Conservation (phyloP, 2,888 invertebrate genomes). For the Theretra japonica region DNA sequence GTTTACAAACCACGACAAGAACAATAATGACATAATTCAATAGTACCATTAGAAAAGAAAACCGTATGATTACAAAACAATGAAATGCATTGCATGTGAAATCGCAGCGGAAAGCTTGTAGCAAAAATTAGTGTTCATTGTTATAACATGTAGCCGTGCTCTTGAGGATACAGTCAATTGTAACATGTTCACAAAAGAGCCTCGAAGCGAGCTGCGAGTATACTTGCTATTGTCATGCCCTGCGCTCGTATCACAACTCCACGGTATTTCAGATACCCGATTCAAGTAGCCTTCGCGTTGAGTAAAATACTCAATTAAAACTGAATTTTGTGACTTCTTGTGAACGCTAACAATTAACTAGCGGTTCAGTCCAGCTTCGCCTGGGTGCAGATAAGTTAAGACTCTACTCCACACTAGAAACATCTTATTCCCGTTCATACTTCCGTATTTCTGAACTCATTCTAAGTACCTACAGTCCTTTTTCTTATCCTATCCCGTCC, state of each 20-base stretch:
- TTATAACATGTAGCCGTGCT: constrained; percentile 8
- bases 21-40: neutral
- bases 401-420: too few relatives aligned
- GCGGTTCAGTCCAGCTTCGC: too few relatives aligned
- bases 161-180: neutral
- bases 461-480: too few relatives aligned
- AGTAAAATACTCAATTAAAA: too few relatives aligned
- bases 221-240: neutral
- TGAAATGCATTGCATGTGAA: neutral
- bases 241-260: neutral
- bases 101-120: neutral
- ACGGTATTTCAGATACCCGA: neutral
- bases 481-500: too few relatives aligned
- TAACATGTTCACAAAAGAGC: neutral
- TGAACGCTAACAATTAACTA: too few relatives aligned
- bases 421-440: too few relatives aligned
- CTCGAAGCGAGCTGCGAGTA: neutral
- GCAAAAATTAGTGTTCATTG: constrained; percentile 2
- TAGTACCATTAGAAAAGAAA: neutral
- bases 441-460: too few relatives aligned
- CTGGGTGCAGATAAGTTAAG: too few relatives aligned
- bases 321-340: neutral
- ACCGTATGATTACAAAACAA: constrained; percentile 9
- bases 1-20: neutral
- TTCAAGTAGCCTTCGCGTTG: neutral